These are phyloP conservation scores for Rhyacichthys aspro DNA, from an alignment of 2,797 vertebrate species.

Conservation along the genomic window DNA sequence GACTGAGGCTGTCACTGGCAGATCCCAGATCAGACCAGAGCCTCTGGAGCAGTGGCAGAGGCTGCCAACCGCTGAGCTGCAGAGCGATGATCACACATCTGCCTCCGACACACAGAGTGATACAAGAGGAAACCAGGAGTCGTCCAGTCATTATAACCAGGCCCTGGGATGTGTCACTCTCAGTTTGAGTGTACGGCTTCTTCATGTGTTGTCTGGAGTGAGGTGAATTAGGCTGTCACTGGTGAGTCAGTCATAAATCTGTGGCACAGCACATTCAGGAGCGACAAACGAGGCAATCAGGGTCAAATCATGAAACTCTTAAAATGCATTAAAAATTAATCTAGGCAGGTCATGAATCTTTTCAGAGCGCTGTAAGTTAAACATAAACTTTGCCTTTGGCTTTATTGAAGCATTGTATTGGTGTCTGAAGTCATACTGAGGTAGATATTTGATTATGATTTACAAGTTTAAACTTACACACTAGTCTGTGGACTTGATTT, in stretches of 20 bases:
- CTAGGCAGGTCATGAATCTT: too few relatives aligned
- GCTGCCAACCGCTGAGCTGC: constrained; percentile 37
- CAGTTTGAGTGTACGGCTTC: constrained; percentile 5
- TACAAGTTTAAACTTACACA: too few relatives aligned
- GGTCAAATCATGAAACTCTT: constrained; percentile 31
- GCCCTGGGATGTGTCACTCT: constrained; percentile 46
- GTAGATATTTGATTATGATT: too few relatives aligned
- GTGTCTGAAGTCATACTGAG: too few relatives aligned
- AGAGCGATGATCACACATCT: constrained; percentile 59
- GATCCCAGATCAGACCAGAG: constrained; percentile 60
- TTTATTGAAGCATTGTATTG: too few relatives aligned
- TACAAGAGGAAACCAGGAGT: constrained; percentile 24
- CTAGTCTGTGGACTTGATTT: too few relatives aligned
- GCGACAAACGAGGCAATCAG: constrained; percentile 2
- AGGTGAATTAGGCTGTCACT: constrained; percentile 39
- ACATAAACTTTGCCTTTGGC: too few relatives aligned
- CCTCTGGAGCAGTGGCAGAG: constrained; percentile 47
- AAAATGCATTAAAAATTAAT: neutral
- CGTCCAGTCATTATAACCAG: constrained; percentile 37
- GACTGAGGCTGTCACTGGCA: constrained; percentile 42
- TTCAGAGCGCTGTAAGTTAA: too few relatives aligned
- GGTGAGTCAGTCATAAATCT: constrained; percentile 49
- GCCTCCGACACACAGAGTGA: constrained; percentile 28
- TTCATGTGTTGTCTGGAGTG: constrained; percentile 35
- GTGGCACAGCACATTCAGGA: constrained; percentile 25